Evolutionary conservation across 2,797 vertebrate genomes (phyloP).

Genomic region (Harpagifer antarcticus): DNA sequence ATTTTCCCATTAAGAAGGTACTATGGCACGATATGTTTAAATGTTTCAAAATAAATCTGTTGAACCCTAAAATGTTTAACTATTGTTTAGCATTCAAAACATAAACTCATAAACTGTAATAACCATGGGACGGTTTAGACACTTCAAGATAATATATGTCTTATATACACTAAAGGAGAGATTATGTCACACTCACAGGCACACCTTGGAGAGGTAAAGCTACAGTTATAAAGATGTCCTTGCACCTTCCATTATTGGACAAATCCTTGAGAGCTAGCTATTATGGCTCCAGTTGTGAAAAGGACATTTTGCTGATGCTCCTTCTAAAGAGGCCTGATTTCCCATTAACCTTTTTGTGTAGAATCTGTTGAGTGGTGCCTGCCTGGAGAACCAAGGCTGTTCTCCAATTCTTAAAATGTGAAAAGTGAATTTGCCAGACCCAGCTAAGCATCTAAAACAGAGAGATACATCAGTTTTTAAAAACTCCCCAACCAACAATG

Average conservation of each 20-base stretch:
- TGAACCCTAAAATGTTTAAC: not conserved
- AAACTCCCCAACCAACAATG: conserved; percentile 37
- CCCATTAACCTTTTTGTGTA: conserved; percentile 31
- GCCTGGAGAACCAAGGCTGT: conserved; percentile 16
- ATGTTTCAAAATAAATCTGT: not conserved
- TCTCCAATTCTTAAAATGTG: conserved; percentile 51
- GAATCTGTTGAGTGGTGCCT: conserved; percentile 22
- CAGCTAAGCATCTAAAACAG: conserved; percentile 50
- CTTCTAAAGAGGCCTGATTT: conserved; percentile 17
- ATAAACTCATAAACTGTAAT: not conserved
- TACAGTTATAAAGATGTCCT: conserved; percentile 2
- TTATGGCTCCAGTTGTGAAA: conserved; percentile 2
- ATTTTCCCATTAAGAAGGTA: too few relatives aligned
- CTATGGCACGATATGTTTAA: not conserved
- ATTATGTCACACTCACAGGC: conserved; percentile 11
- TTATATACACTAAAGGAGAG: not conserved
- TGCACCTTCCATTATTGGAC: not conserved
- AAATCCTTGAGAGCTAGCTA: not conserved
- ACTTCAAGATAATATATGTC: not conserved
- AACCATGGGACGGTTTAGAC: not conserved
- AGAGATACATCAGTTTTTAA: conserved; percentile 41
- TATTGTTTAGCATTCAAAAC: not conserved
- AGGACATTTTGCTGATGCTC: conserved; percentile 16
- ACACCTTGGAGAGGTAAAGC: not conserved
- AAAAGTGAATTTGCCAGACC: conserved; percentile 50